phyloP scores from a whole-genome alignment of 2,888 invertebrate genomes.

The Trachelus stipa region DNA sequence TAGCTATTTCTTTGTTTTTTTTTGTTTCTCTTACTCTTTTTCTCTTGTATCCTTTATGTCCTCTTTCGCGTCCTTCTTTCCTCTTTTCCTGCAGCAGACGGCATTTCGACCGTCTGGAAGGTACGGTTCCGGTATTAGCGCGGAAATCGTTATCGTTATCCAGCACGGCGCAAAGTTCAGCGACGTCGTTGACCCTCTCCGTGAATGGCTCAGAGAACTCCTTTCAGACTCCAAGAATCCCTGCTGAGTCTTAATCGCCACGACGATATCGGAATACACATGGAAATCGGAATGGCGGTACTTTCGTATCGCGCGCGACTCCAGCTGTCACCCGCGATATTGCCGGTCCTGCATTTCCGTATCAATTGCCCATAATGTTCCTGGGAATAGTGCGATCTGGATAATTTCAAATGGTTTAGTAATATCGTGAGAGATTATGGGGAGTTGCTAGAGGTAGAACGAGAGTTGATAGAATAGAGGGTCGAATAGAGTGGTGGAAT shows the following conservation, averaged over 20 bases:
- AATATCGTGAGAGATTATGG: background rate
- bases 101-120: constrained; percentile 3
- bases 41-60: constrained; percentile 18
- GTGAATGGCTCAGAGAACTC: background rate
- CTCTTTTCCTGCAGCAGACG: background rate
- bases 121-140: background rate
- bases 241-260: background rate
- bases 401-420: background rate
- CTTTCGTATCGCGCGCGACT: background rate
- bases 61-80: constrained; percentile 16
- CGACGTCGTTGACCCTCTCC: background rate
- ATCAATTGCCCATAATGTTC: background rate
- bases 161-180: background rate
- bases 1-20: constrained; percentile 9
- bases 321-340: background rate
- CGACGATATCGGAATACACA: background rate
- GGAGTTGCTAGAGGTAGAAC: background rate
- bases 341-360: background rate
- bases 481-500: background rate
- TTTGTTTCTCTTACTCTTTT: background rate
- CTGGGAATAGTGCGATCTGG: background rate
- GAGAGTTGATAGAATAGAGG: background rate
- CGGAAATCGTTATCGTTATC: background rate
- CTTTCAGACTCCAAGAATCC: background rate
- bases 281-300: background rate